Base-by-base conservation (phyloP, 92 coral and sea anemone species). In the Porites lobata region DNA sequence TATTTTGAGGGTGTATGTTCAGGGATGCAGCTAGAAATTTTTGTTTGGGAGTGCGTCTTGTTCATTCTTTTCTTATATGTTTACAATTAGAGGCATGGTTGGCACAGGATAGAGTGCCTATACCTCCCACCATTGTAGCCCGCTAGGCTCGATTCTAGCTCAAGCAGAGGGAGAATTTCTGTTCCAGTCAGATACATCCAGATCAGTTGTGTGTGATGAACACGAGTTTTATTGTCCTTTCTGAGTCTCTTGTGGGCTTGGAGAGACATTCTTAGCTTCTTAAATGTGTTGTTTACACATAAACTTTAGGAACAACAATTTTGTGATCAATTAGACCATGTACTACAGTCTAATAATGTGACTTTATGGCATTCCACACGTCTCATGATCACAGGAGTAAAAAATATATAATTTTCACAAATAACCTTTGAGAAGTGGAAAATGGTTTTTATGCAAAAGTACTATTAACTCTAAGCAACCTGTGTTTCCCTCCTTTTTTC, bases 101-200 rank as follows among this genome's bases (percentile, higher is more conserved):
- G 70, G 29, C 70, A 65, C 70, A 65, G 47, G 47, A 65, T 65
- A 65, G 70, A 65, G 70, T 65, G 70, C 70, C 70, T 65, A 65
- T 65, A 65, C 70, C 70, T 65, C 70, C 70, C 70, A 65, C 70
- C 70, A 65, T 65, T 65, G 70, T 65, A 65, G 70, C 70, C 70
- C 70, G 70, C 70, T 65, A 65, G 70, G 70, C 70, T 65, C 70
- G 70, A 65, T 65, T 65, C 70, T 65, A 65, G 70, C 70, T 65
- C 47, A 65, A 65, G 70, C 70, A 65, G 29, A 65, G 70, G 70
- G 21, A 65, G 70, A 15, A 65, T 65, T 65, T 65, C 70, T 65
- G 70, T 65, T 65, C 70, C 70, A 65, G 70, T 65, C 70, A 65
- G 70, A 65, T 65, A 47, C 70, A 65, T 21, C 70, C 70, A 65